Evolutionary conservation across 2,888 invertebrate genomes (phyloP).

Genomic region (Lasius fuliginosus): DNA sequence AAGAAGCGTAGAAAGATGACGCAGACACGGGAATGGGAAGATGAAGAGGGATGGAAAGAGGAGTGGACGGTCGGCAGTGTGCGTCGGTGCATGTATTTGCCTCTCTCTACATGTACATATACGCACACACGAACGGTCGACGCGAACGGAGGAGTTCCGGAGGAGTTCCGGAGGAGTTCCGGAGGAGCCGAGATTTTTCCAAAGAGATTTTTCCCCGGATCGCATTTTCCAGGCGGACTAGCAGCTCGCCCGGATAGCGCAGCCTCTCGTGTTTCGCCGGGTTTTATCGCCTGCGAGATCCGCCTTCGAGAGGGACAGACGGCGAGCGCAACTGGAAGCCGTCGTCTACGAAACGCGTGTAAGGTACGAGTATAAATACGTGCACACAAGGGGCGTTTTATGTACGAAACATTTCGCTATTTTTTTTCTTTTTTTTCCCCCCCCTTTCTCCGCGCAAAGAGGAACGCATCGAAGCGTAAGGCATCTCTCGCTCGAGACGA

Average conservation of each 20-base stretch:
- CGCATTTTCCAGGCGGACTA: slow-evolving; percentile 67
- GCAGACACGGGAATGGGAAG: background rate
- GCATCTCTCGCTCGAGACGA: background rate
- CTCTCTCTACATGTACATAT: background rate
- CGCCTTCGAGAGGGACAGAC: slow-evolving; percentile 49
- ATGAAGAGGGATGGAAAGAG: background rate
- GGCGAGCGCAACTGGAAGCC: slow-evolving; percentile 40
- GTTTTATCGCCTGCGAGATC: slow-evolving; percentile 70
- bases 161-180: slow-evolving; percentile 29
- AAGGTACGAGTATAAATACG: slow-evolving; percentile 30
- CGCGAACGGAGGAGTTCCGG: slow-evolving; percentile 29
- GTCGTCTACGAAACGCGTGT: slow-evolving; percentile 1
- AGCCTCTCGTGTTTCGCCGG: slow-evolving; percentile 66
- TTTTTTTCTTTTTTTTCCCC: slow-evolving; percentile 7
- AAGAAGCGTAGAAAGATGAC: background rate
- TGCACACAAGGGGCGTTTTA: slow-evolving; percentile 35
- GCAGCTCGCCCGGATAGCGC: slow-evolving; percentile 50
- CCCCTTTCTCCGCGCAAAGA: slow-evolving; percentile 6
- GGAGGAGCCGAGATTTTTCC: slow-evolving; percentile 62
- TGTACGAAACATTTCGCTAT: slow-evolving; percentile 57
- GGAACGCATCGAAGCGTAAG: slow-evolving; percentile 19
- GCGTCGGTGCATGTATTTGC: background rate
- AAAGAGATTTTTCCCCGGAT: slow-evolving; percentile 69
- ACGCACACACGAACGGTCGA: slow-evolving; percentile 33
- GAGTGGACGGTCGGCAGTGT: background rate